phyloP scores from a whole-genome alignment of 2,113 vertebrate genomes.

The Siphamia tubifer region DNA sequence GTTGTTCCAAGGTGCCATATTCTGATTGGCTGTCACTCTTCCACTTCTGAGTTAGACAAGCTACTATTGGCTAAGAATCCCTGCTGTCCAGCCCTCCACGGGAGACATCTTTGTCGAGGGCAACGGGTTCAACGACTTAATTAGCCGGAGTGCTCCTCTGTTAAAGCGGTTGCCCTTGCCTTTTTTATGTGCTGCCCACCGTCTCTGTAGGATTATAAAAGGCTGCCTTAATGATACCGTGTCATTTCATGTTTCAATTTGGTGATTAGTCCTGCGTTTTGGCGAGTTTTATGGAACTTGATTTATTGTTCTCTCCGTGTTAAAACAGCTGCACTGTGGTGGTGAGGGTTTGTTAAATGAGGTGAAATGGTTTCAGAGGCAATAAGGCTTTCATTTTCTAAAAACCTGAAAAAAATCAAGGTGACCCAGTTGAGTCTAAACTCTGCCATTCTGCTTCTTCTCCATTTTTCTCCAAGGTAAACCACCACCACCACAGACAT shows the following conservation, averaged over 20 bases:
- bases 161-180: conserved; percentile 57
- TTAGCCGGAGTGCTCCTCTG: conserved; percentile 71
- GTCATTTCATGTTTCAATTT: conserved; percentile 66
- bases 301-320: conserved; percentile 51
- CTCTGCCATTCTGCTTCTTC: not conserved
- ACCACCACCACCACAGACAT: no score
- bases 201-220: conserved; percentile 66
- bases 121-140: conserved; percentile 68
- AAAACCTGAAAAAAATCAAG: conserved; percentile 37
- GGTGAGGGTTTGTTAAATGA: conserved; percentile 12
- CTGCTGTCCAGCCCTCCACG: not conserved
- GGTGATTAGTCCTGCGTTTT: conserved; percentile 68
- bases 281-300: conserved; percentile 52
- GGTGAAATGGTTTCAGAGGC: conserved; percentile 24
- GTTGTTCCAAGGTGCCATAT: conserved; percentile 18
- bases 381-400: conserved; percentile 30
- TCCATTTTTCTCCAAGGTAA: not conserved
- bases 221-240: conserved; percentile 51
- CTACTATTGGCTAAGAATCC: conserved; percentile 38
- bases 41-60: conserved; percentile 10
- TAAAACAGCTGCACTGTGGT: conserved; percentile 38
- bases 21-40: conserved; percentile 37
- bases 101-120: conserved; percentile 71
- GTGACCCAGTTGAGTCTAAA: conserved; percentile 40
- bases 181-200: conserved; percentile 45